Conservation (phyloP, 2,888 invertebrate species). For the Torymus texanus region DNA sequence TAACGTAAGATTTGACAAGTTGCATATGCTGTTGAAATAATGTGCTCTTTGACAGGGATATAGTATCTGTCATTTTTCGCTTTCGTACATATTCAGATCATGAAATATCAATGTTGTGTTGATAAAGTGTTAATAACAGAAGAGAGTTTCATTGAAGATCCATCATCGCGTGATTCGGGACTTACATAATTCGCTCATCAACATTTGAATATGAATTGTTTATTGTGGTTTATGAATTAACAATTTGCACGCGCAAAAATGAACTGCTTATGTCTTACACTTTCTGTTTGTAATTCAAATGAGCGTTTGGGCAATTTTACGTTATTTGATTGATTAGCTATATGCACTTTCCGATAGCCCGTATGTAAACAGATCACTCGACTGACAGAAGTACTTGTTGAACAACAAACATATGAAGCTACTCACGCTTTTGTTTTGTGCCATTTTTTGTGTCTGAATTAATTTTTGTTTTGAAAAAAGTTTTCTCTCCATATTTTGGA, state of each 20-base stretch:
- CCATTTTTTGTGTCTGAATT: background rate
- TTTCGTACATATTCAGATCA: too few species aligned
- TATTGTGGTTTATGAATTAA: slow-evolving; percentile 12
- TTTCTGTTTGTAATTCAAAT: background rate
- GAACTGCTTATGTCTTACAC: background rate
- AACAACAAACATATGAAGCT: background rate
- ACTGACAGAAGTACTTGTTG: background rate
- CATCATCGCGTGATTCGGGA: background rate
- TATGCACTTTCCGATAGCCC: slow-evolving; percentile 1
- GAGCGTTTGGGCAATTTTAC: slow-evolving; percentile 2
- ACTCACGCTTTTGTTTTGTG: background rate
- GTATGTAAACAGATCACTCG: slow-evolving; percentile 13
- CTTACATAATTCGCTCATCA: background rate
- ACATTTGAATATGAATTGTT: slow-evolving; percentile 19
- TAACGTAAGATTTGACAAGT: too few species aligned
- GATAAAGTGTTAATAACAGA: background rate
- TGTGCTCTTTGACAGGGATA: too few species aligned
- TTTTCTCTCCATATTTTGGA: too few species aligned
- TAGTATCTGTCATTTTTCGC: too few species aligned
- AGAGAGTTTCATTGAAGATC: background rate
- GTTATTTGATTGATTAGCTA: background rate
- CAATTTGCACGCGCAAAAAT: slow-evolving; percentile 1
- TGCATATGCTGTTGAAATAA: too few species aligned
- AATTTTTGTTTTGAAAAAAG: background rate
- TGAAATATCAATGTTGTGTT: too few species aligned